Base-by-base conservation (phyloP, 2,797 vertebrate genomes). In the Parauchenoglanis punctatus region DNA sequence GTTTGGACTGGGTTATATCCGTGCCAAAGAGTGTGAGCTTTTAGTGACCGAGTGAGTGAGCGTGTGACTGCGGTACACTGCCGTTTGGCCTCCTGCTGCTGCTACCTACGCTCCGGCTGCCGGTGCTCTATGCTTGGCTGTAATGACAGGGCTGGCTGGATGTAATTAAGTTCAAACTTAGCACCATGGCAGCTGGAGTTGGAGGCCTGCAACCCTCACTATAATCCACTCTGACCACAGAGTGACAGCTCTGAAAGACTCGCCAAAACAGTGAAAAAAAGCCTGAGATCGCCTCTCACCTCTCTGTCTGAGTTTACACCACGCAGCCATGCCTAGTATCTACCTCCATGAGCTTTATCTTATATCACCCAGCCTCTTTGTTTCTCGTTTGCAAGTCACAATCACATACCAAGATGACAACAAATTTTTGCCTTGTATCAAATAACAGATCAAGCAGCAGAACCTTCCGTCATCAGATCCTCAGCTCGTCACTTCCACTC, bases 151-250 rank as follows among this genome's bases (percentile, higher is more conserved):
- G 87, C 63, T 75, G 75, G 58, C 81, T 90, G 80, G 68, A 87
- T 89, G 85, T 91, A 93, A 93, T 88, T 91, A 93, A 91, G 88
- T 91, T 92, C 92, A 93, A 93, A 93, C 92, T 90, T 92, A 93
- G 91, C 91, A 90, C 90, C 84, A 20, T 87, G 90, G 90, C 78
- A 81, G 90, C 86, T 86, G 31, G 81, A 89, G 87, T 87, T 80
- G 78, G 88, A 92, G 87, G 87, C 89, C 86, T 90, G 85, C 81
- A 89, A 87, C 88, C 89, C 87, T 87, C 86, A 86, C 76, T 86
- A 93, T 89, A 89, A 86, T 90, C 86, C 88, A 90, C 78, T 61
- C 85, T 65, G 75, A 81, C 91, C 90, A 87, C 91, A 91, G 89
- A 88, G 89, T 89, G 90, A 90, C 90, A 90, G 91, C 89, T 80